Evolutionary conservation across 2,113 vertebrate species (phyloP), one percentile per base, ranked within the genome.

Genomic region (Oostethus manadensis): DNA sequence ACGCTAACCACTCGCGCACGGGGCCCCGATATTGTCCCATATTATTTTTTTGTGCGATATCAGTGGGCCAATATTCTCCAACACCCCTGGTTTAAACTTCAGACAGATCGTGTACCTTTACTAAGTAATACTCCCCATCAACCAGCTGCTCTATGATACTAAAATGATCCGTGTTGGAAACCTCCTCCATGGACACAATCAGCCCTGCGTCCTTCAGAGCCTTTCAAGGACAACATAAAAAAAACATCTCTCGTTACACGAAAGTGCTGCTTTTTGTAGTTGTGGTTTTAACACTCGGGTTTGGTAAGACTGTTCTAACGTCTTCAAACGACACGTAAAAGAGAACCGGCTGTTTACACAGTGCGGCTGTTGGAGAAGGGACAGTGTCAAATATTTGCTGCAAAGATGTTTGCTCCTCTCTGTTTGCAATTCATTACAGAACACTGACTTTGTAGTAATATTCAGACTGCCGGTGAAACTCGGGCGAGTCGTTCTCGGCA

Each of bases 401-500:
- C n/a, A n/a, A n/a, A n/a, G n/a, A n/a, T n/a, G n/a, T n/a, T n/a
- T n/a, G n/a, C n/a, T n/a, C n/a, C 48, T 21, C 22, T 50, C 18
- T 8, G 18, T 50, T 9, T n/a, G 17, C 46, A 9, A 50, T 50
- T 20, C 0, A 47, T 29, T 46, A 47, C 42, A 22, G 8, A 42
- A 23, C 13, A 72, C 79, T 74, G 60, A 97, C 96, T 90, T 93
- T 89, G 60, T 84, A 83, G 40, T 94, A 94, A 40, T 93, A 91
- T 64, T 81, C 79, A 0, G 97, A 94, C 62, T 98, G 97, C 20
- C 87, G 88, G 29, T 79, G 89, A 55, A 96, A 98, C 71, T 97
- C 94, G 0, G 92, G 90, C 13, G 94, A 93, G 78, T 98, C 96
- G 0, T 97, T 79, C 59, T 98, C 88, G 14, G 93, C 96, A 55